Evolutionary conservation across 37 sponge, comb jelly and placozoan species (phyloP), one percentile per base, ranked within the genome.

Genomic region (Oopsacas minuta): DNA sequence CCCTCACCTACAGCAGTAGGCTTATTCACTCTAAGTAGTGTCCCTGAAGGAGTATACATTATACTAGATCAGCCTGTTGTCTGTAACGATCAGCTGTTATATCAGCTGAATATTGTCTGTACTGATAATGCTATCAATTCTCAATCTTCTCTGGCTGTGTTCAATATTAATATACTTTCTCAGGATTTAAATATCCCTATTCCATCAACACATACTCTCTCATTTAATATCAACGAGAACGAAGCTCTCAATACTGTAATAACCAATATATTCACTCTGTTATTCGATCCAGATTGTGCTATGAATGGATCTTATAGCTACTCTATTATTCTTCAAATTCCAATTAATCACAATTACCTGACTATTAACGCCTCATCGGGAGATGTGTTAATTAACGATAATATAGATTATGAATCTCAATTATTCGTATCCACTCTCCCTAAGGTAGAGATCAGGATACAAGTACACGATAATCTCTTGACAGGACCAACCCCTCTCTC

Each of bases 171-270:
- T 3, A 61, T 61, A 25, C 22, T n/a, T 25, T n/a, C 75, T 3
- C 75, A 61, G 75, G 28, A 61, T 34, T n/a, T 61, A n/a, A 61
- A 61, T 61, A n/a, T 61, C 75, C 75, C 75, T 20, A 34, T 61
- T 5, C 32, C 75, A 10, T 25, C 28, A 7, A 25, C 75, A 10
- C 22, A 10, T 5, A 10, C 5, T 34, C 32, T 61, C 1, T 61
- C 75, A 32, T n/a, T 61, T 7, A 12, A 7, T 61, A n/a, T 61
- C 1, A 61, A 61, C 5, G 75, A 61, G 30, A 61, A 61, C 75
- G 75, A 61, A 61, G 75, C 22, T 12, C 30, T 61, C 7, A n/a
- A n/a, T 34, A 10, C 28, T 5, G 22, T 61, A 32, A 12, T 61
- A 5, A 32, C 28, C 75, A 3, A 20, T 20, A 34, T 61, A n/a